Conservation (phyloP, 1,140 invertebrate species). For the Glossosoma conforme region DNA sequence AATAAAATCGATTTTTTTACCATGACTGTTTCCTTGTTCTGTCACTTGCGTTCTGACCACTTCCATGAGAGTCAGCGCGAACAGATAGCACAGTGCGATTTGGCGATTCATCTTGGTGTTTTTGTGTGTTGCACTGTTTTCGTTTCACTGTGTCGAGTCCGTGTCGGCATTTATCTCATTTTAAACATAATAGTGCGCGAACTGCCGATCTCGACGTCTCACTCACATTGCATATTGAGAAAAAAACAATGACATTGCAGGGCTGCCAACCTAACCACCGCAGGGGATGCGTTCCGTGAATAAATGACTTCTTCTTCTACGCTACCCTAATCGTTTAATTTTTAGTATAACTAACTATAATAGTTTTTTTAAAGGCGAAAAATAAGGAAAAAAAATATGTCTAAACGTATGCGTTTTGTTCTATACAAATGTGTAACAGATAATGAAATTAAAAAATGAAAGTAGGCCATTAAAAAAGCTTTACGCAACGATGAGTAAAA, state of each 20-base stretch:
- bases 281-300: too few species aligned
- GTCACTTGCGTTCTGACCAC: slow-evolving; percentile 23
- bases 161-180: slow-evolving; percentile 22
- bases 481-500: too few species aligned
- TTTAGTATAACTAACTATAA: too few species aligned
- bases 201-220: slow-evolving; percentile 16
- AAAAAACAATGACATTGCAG: slow-evolving; percentile 25
- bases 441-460: too few species aligned
- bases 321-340: too few species aligned
- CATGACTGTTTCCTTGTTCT: slow-evolving; percentile 26
- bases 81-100: slow-evolving; percentile 20
- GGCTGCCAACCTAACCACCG: slow-evolving; percentile 8
- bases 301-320: too few species aligned
- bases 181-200: slow-evolving; percentile 18
- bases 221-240: slow-evolving; percentile 23
- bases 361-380: too few species aligned
- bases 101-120: slow-evolving; percentile 25
- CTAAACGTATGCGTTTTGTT: too few species aligned
- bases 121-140: slow-evolving; percentile 19
- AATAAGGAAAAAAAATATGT: too few species aligned
- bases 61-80: slow-evolving; percentile 23
- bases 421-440: too few species aligned
- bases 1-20: slow-evolving; percentile 28
- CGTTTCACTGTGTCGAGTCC: slow-evolving; percentile 17
- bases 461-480: too few species aligned